Evolutionary conservation across 2,113 vertebrate species (phyloP).

Genomic region (Tragelaphus strepsiceros): DNA sequence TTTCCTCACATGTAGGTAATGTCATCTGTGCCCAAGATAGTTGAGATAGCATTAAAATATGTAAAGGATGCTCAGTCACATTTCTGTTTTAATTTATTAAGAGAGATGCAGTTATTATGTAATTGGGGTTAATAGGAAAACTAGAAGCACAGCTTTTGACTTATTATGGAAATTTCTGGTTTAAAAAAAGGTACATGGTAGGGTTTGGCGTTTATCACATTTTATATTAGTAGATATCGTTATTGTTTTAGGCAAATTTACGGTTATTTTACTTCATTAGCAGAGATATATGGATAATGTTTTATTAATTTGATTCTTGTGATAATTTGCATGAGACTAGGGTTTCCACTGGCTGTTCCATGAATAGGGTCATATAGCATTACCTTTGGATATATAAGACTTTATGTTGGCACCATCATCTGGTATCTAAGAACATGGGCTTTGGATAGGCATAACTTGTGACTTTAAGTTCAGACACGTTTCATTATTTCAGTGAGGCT

Average conservation of each 20-base stretch:
- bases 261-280: neutral
- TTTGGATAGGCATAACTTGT: neutral
- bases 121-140: neutral
- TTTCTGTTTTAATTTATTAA: neutral
- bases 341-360: neutral
- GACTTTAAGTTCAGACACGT: neutral
- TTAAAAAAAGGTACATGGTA: neutral
- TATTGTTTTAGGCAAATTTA: neutral
- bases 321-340: neutral
- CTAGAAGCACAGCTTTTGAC: neutral
- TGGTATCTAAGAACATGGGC: neutral
- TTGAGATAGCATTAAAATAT: neutral
- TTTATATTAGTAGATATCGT: neutral
- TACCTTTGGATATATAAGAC: neutral
- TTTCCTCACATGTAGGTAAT: neutral
- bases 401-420: neutral
- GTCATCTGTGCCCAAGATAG: neutral
- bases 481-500: neutral
- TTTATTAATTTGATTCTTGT: neutral
- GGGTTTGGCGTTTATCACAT: neutral
- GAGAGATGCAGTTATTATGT: neutral
- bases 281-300: neutral
- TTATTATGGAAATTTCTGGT: neutral
- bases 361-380: neutral
- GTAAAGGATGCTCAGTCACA: neutral